Base-by-base conservation (phyloP, 2,888 invertebrate genomes). In the Tromatobia lineatoria region DNA sequence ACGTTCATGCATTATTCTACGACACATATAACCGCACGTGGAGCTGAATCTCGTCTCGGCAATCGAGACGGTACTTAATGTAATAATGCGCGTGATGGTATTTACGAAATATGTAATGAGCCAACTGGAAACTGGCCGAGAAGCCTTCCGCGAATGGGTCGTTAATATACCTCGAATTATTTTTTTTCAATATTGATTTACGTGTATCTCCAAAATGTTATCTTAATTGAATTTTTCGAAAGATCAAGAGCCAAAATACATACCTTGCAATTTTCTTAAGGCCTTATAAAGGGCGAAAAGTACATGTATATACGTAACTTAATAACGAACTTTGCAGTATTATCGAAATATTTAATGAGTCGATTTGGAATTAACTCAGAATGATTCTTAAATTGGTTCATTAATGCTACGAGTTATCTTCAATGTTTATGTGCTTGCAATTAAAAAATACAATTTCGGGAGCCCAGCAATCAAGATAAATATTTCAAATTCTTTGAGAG, bases 71-170 rank as follows among this genome's bases (percentile, higher is more conserved):
- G 73, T 73, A 66, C 42, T 80, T 71, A 34, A 66, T 66, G 67
- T 38, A 64, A 77, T 77, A 73, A 81, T 54, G 70, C 64, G 52
- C 29, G 38, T 59, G 64, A 75, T 18, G 75, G 69, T 29, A 61
- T 73, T 77, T 45, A 20, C 25, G 50, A 77, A 73, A 76, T 77
- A 38, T 77, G 59, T 77, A 76, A 82, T 71, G 71, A 82, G 71
- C 34, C 64, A 18, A 71, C 71, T 71, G 76, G 66, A 71, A 66
- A 66, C 76, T 57, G 52, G 64, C 70, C 66, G 70, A 47, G 64
- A 57, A 71, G 42, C 77, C 47, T 29, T 45, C 34, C 50, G 38
- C n/a, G 47, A 64, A 66, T 71, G 52, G 15, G 38, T 66, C 45
- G 70, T 64, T 20, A 13, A 52, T 25, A 38, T 47, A 67, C 1